Evolutionary conservation across 2,113 vertebrate species (phyloP), one percentile per base, ranked within the genome.

Genomic region (Canis aureus): DNA sequence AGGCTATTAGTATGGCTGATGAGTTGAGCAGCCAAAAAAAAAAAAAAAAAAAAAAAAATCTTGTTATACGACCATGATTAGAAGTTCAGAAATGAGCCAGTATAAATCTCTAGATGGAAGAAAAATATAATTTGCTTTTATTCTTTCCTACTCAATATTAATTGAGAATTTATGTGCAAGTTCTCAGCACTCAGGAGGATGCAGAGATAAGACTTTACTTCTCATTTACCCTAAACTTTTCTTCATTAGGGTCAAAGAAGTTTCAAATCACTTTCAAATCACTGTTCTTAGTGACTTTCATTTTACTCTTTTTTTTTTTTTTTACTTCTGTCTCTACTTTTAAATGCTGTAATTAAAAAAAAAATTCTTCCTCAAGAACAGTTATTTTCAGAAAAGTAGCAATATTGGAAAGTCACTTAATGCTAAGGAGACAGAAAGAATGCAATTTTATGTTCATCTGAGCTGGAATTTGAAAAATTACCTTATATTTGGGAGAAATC

Each of bases 101-200:
- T 62, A 8, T 79, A 91, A 89, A 57, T 90, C 17, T 84, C 55
- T 85, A 60, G 6, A 38, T 93, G 11, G 23, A 83, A 76, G 25
- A 88, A 84, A 95, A 59, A 51, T 71, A 32, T 51, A 83, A 66
- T 78, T 97, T 94, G 35, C 35, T 78, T 96, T 92, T 94, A 91
- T 88, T 94, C 15, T 55, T 96, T 91, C 55, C 83, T 88, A 71
- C 84, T 90, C 51, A 92, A 84, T 88, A 91, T 84, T 81, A 74
- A 92, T 49, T 92, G 43, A 84, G 35, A 90, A 60, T 57, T 96
- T 87, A 78, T 43, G 16, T 84, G n/a, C 13, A 88, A 66, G 27
- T 84, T 60, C n/a, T 91, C 9, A 19, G 16, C 17, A 57, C 64
- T 29, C 16, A 12, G 23, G 59, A 91, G 35, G 20, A 71, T 43